phyloP scores from a whole-genome alignment of 1,140 invertebrate species.

The Danaus melanippus region DNA sequence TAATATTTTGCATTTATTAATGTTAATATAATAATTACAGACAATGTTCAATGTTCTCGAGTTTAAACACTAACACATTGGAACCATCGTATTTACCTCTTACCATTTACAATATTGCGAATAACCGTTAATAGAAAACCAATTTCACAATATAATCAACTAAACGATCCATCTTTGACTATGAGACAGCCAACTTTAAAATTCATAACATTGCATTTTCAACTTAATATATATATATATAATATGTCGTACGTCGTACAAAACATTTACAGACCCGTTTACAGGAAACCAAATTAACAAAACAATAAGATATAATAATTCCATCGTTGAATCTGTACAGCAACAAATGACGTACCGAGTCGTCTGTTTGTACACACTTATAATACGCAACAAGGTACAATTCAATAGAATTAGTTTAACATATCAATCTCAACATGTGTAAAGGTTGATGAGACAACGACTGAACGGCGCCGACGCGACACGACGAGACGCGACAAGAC shows the following conservation, averaged over 20 bases:
- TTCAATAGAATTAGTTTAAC: slow-evolving; percentile 72
- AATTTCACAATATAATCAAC: too few species aligned
- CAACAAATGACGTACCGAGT: slow-evolving; percentile 46
- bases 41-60: slow-evolving; percentile 73
- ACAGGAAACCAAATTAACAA: slow-evolving; percentile 64
- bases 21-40: slow-evolving; percentile 71
- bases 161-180: slow-evolving; percentile 62
- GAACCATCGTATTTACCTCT: slow-evolving; percentile 59
- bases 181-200: slow-evolving; percentile 64
- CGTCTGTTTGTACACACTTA: slow-evolving; percentile 50
- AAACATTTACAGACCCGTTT: slow-evolving; percentile 67
- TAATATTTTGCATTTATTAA: slow-evolving; percentile 65
- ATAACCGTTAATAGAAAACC: slow-evolving; percentile 55
- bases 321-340: slow-evolving; percentile 49
- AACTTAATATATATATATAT: slow-evolving; percentile 28
- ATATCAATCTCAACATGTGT: slow-evolving; percentile 72
- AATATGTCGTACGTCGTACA: slow-evolving; percentile 34
- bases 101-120: slow-evolving; percentile 62
- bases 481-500: too few species aligned
- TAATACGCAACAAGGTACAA: slow-evolving; percentile 71
- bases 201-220: slow-evolving; percentile 62
- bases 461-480: slow-evolving; percentile 33
- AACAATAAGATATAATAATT: slow-evolving; percentile 62
- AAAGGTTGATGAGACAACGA: slow-evolving; percentile 63
- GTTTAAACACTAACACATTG: slow-evolving; percentile 68